Conservation (phyloP, 1,140 invertebrate genomes). For the Philopotamus ludificatus region DNA sequence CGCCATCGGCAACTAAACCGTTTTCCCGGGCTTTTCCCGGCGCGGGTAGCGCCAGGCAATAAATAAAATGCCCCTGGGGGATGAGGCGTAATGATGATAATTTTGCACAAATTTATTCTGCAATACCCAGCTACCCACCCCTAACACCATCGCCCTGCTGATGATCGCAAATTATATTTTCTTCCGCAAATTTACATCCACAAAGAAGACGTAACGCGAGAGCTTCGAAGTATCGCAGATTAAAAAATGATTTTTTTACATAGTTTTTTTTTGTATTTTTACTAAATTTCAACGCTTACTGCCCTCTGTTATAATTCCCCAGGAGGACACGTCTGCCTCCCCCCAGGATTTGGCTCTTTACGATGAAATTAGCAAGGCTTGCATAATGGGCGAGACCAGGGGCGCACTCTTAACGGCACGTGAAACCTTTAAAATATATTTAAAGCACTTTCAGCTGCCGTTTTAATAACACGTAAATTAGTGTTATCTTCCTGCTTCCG, state of each 20-base stretch:
- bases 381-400: not conserved
- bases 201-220: too few relatives aligned
- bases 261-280: too few relatives aligned
- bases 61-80: not conserved
- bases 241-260: too few relatives aligned
- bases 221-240: too few relatives aligned
- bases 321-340: too few relatives aligned
- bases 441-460: not conserved
- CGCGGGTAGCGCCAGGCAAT: too few relatives aligned
- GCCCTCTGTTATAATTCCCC: too few relatives aligned
- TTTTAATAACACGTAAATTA: not conserved
- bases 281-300: too few relatives aligned
- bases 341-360: not conserved
- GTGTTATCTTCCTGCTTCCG: not conserved
- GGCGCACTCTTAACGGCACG: not conserved
- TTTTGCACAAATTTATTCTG: conserved; percentile 7
- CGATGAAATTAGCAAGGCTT: not conserved
- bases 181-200: not conserved
- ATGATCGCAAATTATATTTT: not conserved
- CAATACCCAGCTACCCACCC: not conserved
- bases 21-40: too few relatives aligned
- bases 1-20: too few relatives aligned
- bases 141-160: not conserved
- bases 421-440: conserved; percentile 9
- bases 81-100: not conserved